phyloP scores from a whole-genome alignment of 2,888 invertebrate species.

The Arrhopalites spinosus region DNA sequence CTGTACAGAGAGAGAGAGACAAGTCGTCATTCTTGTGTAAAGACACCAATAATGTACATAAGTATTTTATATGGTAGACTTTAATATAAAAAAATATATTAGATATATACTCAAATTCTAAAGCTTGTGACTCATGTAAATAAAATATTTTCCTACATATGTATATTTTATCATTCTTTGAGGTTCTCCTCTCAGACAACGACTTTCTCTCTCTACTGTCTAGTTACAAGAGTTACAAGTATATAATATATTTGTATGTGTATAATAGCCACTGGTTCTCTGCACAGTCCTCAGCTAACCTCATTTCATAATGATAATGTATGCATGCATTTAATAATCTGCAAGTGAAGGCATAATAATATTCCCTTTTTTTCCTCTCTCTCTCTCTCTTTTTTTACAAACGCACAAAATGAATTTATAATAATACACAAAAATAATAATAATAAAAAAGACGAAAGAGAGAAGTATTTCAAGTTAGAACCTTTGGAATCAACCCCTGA shows the following conservation, averaged over 20 bases:
- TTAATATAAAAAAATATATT: too few relatives aligned
- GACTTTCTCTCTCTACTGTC: too few relatives aligned
- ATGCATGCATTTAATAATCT: slow-evolving; percentile 15
- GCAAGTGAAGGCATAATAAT: not conserved
- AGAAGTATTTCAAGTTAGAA: slow-evolving; percentile 13
- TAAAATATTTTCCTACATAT: too few relatives aligned
- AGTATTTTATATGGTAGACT: not conserved
- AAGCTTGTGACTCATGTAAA: too few relatives aligned
- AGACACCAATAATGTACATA: not conserved
- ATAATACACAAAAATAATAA: not conserved
- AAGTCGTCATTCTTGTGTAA: not conserved
- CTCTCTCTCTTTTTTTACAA: not conserved
- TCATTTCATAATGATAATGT: slow-evolving; percentile 26
- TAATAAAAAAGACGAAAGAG: not conserved
- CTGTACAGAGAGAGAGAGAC: not conserved
- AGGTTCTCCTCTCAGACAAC: too few relatives aligned
- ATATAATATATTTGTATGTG: too few relatives aligned
- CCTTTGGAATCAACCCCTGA: not conserved
- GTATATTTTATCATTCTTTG: too few relatives aligned
- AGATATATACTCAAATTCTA: too few relatives aligned
- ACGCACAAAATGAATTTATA: too few relatives aligned
- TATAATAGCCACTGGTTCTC: not conserved
- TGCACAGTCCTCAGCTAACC: slow-evolving; percentile 6
- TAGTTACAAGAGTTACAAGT: too few relatives aligned
- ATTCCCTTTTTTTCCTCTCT: not conserved